Base-by-base conservation (phyloP, 2,888 invertebrate genomes). In the Gymnocheta viridis region DNA sequence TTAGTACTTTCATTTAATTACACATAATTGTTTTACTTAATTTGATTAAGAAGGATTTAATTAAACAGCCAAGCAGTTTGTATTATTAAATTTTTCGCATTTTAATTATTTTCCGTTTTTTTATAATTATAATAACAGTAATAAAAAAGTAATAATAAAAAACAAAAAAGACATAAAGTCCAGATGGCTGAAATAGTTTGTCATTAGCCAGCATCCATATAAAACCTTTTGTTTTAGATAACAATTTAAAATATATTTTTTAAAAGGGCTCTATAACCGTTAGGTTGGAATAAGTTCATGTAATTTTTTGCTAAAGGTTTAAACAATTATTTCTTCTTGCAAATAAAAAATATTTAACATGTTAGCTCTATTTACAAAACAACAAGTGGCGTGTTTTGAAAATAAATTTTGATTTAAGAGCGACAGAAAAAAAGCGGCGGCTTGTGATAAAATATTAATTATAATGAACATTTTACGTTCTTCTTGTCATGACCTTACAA, bases 21-120 rank as follows among this genome's bases (percentile, higher is more conserved):
- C 49, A 38, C 12, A 17, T 60, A 19, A 64, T 54, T 82, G 24
- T 32, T 74, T 49, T 51, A 58, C 29, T 64, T 76, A 62, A 82
- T 82, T 76, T 29, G 54, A 76, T 69, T 70, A 76, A 76, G 54
- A 76, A 76, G 76, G 76, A 82, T 82, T 82, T 64, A 72, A 77
- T 77, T 19, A 70, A 47, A 76, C 44, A 56, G 41, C 56, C 5
- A 10, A 35, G 24, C 5, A 73, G 44, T 67, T 47, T 60, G 3
- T 41, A 19, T 6, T 7, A 29, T 29, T 12, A 1, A 27, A 35
- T 49, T 14, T 35, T 78, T 67, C n/a, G n/a, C n/a, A n/a, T 47
- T 24, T 14, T n/a, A 41, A 14, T 41, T 41, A n/a, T 2, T n/a
- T 5, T 32, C 4, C 5, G 0, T 14, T 14, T n/a, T 41, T 41